A percentile compares a stretch with the other conserved stretches of the same genome.
These are phyloP conservation scores for Andricus grossulariae DNA, from an alignment of 1,140 invertebrate species.

Conservation along the genomic window DNA sequence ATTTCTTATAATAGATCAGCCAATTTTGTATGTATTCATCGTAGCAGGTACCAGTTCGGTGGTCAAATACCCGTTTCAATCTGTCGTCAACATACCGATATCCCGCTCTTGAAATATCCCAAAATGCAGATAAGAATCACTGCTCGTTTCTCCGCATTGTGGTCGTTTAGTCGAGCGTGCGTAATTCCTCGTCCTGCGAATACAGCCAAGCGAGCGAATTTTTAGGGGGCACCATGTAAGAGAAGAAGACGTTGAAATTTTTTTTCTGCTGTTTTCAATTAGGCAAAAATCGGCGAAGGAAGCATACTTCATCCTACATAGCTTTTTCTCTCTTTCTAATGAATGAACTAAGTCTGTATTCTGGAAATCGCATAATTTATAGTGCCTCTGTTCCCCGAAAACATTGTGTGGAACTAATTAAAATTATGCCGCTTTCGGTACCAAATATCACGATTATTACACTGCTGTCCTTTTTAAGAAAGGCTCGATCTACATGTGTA, in stretches of 20 bases:
- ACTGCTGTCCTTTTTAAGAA: too few species aligned
- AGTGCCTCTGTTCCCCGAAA: too few species aligned
- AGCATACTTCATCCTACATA: too few species aligned
- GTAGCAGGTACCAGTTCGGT: conserved; percentile 9
- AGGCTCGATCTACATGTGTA: too few species aligned
- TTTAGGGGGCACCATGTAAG: background rate
- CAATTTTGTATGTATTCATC: background rate
- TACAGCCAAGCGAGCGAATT: conserved; percentile 10
- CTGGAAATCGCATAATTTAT: too few species aligned
- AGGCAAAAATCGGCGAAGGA: too few species aligned
- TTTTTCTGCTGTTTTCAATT: background rate
- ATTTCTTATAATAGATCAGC: conserved; percentile 18
- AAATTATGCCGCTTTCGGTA: too few species aligned
- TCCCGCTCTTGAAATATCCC: conserved; percentile 19
- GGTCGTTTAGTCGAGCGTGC: conserved; percentile 9
- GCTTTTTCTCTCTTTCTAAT: too few species aligned
- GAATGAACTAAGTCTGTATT: too few species aligned
- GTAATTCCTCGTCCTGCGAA: conserved; percentile 1
- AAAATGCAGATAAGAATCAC: background rate
- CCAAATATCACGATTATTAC: too few species aligned
- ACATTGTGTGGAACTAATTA: too few species aligned
- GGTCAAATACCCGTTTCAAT: background rate
- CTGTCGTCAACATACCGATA: background rate
- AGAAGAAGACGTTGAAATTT: background rate
- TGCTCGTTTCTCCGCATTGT: conserved; percentile 1